These are phyloP conservation scores for Phenganax stokvisi DNA, from an alignment of 92 coral and sea anemone species.

Conservation along the genomic window DNA sequence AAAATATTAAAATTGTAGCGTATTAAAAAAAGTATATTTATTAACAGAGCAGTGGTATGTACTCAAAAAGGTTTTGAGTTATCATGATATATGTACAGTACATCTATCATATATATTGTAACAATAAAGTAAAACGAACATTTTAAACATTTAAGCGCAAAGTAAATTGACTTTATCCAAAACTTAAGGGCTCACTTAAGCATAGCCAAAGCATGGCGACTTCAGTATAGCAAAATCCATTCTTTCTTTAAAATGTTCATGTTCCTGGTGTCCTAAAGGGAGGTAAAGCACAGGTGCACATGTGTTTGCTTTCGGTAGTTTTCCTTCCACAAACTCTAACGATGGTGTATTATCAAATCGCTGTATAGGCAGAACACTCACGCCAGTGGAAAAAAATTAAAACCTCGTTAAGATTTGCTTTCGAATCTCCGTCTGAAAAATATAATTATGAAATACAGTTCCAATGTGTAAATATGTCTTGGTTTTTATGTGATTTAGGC, in stretches of 20 bases:
- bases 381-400: constrained; percentile 37
- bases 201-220: constrained; percentile 29
- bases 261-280: constrained; percentile 15
- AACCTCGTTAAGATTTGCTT: constrained; percentile 28
- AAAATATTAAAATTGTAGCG: no score
- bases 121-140: background rate
- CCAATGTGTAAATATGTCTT: no score
- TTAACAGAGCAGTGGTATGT: no score
- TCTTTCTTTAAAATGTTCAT: constrained; percentile 21
- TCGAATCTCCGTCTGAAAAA: constrained; percentile 12
- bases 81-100: no score
- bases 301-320: constrained; percentile 41
- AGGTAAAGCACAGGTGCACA: constrained; percentile 18
- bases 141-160: background rate
- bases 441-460: no score
- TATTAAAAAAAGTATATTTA: no score
- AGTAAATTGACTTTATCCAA: background rate
- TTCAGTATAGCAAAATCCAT: constrained; percentile 35
- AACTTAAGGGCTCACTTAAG: background rate
- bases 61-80: no score
- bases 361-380: constrained; percentile 33
- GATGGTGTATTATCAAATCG: constrained; percentile 37
- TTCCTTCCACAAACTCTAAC: constrained; percentile 25
- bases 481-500: no score
- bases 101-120: background rate